These are phyloP conservation scores for Notamacropus eugenii DNA, from an alignment of 2,797 vertebrate genomes.

Conservation along the genomic window DNA sequence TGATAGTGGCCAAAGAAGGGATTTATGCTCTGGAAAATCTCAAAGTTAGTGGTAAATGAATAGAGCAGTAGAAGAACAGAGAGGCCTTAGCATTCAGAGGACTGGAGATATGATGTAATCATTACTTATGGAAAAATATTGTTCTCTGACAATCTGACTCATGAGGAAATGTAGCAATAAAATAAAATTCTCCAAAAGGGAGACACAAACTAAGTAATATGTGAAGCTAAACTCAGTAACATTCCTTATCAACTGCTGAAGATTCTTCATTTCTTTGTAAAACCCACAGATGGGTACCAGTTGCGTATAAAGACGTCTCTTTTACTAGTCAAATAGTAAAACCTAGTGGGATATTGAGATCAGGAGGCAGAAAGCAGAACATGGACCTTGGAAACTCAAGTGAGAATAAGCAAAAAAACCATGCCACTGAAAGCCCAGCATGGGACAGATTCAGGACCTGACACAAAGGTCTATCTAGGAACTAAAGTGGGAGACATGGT, in stretches of 20 bases:
- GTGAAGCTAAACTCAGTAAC: background rate
- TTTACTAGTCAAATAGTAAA: background rate
- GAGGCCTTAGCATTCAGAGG: background rate
- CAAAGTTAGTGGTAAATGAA: background rate
- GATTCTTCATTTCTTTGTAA: slow-evolving; percentile 22
- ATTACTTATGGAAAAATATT: background rate
- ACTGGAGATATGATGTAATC: slow-evolving; percentile 9
- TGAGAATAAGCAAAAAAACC: background rate
- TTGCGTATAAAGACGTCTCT: background rate
- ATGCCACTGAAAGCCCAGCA: background rate
- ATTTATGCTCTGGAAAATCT: background rate
- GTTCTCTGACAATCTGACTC: background rate
- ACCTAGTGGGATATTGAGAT: background rate
- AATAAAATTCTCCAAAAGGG: background rate
- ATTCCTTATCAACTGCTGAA: background rate
- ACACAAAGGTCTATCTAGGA: background rate
- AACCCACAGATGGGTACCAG: background rate
- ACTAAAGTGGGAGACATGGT: background rate
- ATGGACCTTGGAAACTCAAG: background rate
- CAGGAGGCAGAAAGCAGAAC: background rate
- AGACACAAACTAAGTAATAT: background rate
- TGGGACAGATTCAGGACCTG: background rate
- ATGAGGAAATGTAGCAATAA: background rate
- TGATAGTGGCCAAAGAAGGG: background rate
- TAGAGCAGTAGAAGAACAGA: background rate